Conservation (phyloP, 2,113 vertebrate species). For the Tychaedon coryphoeus region DNA sequence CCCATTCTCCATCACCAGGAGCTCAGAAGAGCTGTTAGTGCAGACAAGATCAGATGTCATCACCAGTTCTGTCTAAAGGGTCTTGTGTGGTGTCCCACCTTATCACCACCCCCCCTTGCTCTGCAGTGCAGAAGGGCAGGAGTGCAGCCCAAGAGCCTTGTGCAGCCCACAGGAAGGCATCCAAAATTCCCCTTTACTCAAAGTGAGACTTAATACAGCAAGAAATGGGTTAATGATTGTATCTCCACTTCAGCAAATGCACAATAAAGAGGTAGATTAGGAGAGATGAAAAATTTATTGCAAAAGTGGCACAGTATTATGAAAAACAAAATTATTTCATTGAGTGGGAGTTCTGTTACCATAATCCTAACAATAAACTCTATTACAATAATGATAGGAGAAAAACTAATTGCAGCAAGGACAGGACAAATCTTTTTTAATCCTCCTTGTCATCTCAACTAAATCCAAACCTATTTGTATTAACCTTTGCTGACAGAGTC, state of each 20-base stretch:
- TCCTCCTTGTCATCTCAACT: slow-evolving; percentile 84
- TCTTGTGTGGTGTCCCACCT: background rate
- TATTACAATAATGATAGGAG: slow-evolving; percentile 74
- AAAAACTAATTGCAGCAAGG: slow-evolving; percentile 82
- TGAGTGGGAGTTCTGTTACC: slow-evolving; percentile 35
- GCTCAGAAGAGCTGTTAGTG: background rate
- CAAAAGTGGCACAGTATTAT: slow-evolving; percentile 42
- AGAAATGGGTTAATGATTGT: slow-evolving; percentile 60
- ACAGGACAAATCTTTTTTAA: slow-evolving; percentile 85
- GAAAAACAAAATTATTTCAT: slow-evolving; percentile 61
- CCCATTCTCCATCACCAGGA: background rate
- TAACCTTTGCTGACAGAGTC: slow-evolving; percentile 94
- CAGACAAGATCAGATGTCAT: background rate
- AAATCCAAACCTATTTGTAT: slow-evolving; percentile 87
- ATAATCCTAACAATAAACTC: slow-evolving; percentile 70
- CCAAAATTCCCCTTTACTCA: background rate
- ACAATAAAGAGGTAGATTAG: slow-evolving; percentile 72
- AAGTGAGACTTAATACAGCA: background rate
- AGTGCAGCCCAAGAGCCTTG: background rate
- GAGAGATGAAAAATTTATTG: slow-evolving; percentile 71
- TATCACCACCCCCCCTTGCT: background rate
- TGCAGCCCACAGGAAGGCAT: accelerated
- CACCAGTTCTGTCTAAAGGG: background rate
- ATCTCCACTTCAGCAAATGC: slow-evolving; percentile 46
- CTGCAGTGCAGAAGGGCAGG: accelerated